Conservation (phyloP, 2,797 vertebrate species). For the Myotis findleyi region DNA sequence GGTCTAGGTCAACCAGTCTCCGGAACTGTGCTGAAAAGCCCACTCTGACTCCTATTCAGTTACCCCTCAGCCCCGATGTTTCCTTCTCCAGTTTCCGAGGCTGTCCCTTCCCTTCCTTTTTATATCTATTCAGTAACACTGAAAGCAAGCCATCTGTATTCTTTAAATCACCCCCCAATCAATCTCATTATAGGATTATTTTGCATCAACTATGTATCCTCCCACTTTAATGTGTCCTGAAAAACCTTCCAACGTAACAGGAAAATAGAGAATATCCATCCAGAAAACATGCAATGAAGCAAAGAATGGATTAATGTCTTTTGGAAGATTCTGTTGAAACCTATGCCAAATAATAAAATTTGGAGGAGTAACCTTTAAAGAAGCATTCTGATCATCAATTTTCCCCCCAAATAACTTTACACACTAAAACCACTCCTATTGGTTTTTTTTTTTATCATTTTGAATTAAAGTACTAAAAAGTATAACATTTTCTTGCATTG, state of each 20-base stretch:
- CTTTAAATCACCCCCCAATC: background rate
- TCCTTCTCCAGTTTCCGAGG: background rate
- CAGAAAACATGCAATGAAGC: conserved; percentile 28
- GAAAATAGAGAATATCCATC: conserved; percentile 47
- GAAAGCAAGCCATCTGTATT: conserved; percentile 25
- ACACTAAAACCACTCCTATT: background rate
- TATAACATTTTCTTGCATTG: background rate
- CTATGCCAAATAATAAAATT: conserved; percentile 34
- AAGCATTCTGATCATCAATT: background rate
- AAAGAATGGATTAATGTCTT: conserved; percentile 30
- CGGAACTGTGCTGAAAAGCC: background rate
- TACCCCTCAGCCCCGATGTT: background rate
- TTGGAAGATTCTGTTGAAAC: conserved; percentile 38
- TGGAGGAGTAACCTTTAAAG: background rate
- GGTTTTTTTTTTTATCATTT: background rate
- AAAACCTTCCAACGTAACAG: conserved; percentile 35
- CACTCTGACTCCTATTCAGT: background rate
- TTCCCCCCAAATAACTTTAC: background rate
- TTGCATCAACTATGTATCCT: background rate
- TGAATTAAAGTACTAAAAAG: background rate
- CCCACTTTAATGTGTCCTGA: background rate
- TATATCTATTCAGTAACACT: background rate
- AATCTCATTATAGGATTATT: conserved; percentile 4
- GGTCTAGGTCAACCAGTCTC: background rate
- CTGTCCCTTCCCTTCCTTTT: background rate